These are phyloP conservation scores for Drosophila monieri DNA, from an alignment of 2,888 invertebrate genomes.

Conservation along the genomic window DNA sequence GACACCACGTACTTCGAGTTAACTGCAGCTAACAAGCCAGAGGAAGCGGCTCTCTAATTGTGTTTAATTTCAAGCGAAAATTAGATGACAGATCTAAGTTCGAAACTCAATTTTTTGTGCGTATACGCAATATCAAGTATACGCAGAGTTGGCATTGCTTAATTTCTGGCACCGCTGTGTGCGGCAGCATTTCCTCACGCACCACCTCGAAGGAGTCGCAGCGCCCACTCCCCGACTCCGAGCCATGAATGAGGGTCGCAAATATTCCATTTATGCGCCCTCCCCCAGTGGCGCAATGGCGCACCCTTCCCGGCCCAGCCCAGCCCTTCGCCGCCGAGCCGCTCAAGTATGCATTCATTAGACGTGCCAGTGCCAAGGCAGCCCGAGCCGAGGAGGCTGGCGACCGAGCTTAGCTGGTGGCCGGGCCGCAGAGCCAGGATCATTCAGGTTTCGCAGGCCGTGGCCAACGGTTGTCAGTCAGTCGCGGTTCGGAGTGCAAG, in stretches of 20 bases:
- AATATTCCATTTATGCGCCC: slow-evolving; percentile 81
- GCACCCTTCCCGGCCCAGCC: slow-evolving; percentile 21
- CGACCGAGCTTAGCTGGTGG: slow-evolving; percentile 81
- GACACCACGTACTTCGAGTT: slow-evolving; percentile 59
- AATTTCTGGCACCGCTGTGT: slow-evolving; percentile 3
- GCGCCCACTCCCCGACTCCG: slow-evolving; percentile 8
- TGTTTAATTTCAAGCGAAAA: slow-evolving; percentile 35
- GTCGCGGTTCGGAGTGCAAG: slow-evolving; percentile 50
- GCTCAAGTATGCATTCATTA: slow-evolving; percentile 70
- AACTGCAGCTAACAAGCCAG: slow-evolving; percentile 25
- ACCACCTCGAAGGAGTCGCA: slow-evolving; percentile 26
- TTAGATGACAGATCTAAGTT: slow-evolving; percentile 49
- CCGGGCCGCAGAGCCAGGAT: slow-evolving; percentile 73
- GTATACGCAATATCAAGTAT: slow-evolving; percentile 35
- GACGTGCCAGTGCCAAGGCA: slow-evolving; percentile 70
- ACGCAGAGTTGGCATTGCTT: slow-evolving; percentile 19
- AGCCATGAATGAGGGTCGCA: slow-evolving; percentile 60
- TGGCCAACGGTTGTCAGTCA: slow-evolving; percentile 74
- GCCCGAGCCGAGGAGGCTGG: slow-evolving; percentile 24
- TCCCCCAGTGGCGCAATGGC: slow-evolving; percentile 25
- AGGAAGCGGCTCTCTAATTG: slow-evolving; percentile 11
- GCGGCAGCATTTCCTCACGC: slow-evolving; percentile 69
- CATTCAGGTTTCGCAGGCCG: slow-evolving; percentile 80
- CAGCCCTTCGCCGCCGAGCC: slow-evolving; percentile 5
- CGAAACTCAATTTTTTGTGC: slow-evolving; percentile 38